A percentile compares a stretch with the other conserved stretches of the same genome.
These are phyloP conservation scores for Amphiprion ocellaris DNA, from an alignment of 2,113 vertebrate species.

Conservation along the genomic window DNA sequence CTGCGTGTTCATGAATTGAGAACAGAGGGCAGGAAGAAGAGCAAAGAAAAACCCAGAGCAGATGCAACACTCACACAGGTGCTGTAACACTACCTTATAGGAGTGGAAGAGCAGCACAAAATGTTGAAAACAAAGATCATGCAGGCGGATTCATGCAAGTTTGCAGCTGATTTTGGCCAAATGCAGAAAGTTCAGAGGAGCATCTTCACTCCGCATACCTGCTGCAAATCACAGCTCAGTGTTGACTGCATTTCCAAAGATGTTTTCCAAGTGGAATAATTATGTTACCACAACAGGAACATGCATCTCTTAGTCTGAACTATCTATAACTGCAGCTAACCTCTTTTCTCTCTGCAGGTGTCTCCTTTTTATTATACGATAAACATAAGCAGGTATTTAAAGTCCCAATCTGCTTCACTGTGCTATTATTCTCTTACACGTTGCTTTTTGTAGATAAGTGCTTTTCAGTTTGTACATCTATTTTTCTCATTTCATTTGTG, in stretches of 20 bases:
- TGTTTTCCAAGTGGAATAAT: not conserved
- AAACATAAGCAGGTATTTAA: slow-evolving; percentile 65
- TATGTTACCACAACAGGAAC: not conserved
- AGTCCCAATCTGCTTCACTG: slow-evolving; percentile 8
- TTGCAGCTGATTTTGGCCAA: not conserved
- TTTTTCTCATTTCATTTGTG: slow-evolving; percentile 8
- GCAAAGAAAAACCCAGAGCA: not conserved
- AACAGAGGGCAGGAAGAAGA: not conserved
- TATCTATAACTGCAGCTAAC: not conserved
- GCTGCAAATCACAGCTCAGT: no score
- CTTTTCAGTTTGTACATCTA: not conserved
- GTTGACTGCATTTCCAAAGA: no score
- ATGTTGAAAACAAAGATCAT: no score
- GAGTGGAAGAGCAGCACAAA: no score
- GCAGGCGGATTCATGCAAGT: not conserved
- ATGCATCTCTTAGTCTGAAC: not conserved
- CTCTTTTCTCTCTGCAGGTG: slow-evolving; percentile 45
- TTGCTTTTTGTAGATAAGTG: not conserved
- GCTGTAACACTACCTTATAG: not conserved
- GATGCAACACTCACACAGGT: slow-evolving; percentile 4
- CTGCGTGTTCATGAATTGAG: slow-evolving; percentile 20
- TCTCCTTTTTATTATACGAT: slow-evolving; percentile 32
- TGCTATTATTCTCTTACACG: slow-evolving; percentile 3
- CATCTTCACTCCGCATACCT: not conserved
- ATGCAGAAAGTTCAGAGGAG: not conserved